These are phyloP conservation scores for Arctopsyche grandis DNA, from an alignment of 1,140 invertebrate species.

Conservation along the genomic window DNA sequence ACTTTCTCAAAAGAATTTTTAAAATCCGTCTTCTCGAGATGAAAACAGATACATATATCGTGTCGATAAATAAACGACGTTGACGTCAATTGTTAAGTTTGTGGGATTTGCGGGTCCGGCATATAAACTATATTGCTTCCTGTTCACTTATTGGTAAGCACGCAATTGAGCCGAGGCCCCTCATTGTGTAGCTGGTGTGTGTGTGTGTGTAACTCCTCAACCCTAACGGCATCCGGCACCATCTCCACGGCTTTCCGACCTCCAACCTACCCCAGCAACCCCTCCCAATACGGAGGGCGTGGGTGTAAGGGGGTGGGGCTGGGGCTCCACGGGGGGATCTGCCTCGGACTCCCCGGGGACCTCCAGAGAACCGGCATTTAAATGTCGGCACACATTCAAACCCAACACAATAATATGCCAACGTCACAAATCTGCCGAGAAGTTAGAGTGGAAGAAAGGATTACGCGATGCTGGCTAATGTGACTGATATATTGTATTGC, in stretches of 20 bases:
- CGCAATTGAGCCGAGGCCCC: slow-evolving; percentile 47
- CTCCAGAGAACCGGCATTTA: slow-evolving; percentile 50
- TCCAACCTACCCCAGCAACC: not conserved
- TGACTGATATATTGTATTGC: not conserved
- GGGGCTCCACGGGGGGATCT: not conserved
- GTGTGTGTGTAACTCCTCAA: slow-evolving; percentile 49
- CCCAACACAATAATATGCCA: slow-evolving; percentile 45
- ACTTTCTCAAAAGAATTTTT: no score
- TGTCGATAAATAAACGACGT: slow-evolving; percentile 2
- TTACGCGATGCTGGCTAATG: not conserved
- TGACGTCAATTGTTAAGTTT: slow-evolving; percentile 5
- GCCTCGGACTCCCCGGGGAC: slow-evolving; percentile 33
- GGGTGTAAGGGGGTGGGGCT: not conserved
- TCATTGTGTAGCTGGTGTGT: slow-evolving; percentile 45
- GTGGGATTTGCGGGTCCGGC: not conserved
- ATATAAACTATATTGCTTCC: slow-evolving; percentile 51
- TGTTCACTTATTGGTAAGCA: slow-evolving; percentile 49
- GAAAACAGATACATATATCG: not conserved
- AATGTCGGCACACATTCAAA: slow-evolving; percentile 53
- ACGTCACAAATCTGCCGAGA: slow-evolving; percentile 26
- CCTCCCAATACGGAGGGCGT: not conserved
- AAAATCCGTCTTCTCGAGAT: not conserved
- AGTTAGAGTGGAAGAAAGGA: not conserved
- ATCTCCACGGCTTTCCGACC: slow-evolving; percentile 33
- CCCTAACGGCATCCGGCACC: slow-evolving; percentile 52